These are phyloP conservation scores for Saxidomus purpurata DNA, from an alignment of 1,140 invertebrate species.

Conservation along the genomic window DNA sequence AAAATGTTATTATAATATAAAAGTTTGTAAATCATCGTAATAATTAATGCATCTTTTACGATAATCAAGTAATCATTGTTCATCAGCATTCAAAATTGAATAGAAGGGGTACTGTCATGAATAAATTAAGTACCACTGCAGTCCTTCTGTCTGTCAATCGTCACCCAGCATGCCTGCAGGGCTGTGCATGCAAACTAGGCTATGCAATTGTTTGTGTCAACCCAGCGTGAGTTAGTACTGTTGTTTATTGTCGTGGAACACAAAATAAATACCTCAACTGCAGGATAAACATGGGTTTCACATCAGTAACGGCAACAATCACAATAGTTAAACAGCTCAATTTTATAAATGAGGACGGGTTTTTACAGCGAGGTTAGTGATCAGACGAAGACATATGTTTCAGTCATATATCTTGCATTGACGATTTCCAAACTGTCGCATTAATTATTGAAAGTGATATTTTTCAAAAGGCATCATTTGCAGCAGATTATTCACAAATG, in stretches of 20 bases:
- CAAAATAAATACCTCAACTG: slow-evolving; percentile 47
- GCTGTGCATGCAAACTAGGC: not conserved
- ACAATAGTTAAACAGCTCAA: slow-evolving; percentile 55
- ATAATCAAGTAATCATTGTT: slow-evolving; percentile 37
- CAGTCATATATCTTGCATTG: slow-evolving; percentile 21
- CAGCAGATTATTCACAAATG: not conserved
- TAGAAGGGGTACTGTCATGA: not conserved
- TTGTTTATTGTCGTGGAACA: not conserved
- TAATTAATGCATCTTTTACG: slow-evolving; percentile 60
- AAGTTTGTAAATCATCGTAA: slow-evolving; percentile 28
- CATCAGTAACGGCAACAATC: not conserved
- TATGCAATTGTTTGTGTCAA: slow-evolving; percentile 35
- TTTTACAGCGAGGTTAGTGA: too few relatives aligned
- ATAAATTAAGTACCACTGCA: not conserved
- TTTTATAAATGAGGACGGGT: slow-evolving; percentile 28
- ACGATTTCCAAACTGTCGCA: not conserved
- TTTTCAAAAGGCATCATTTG: slow-evolving; percentile 13
- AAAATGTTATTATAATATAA: not conserved
- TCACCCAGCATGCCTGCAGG: not conserved
- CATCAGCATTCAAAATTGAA: not conserved
- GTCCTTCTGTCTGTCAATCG: not conserved
- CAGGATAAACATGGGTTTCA: slow-evolving; percentile 46
- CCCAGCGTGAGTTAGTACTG: slow-evolving; percentile 33
- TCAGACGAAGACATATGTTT: slow-evolving; percentile 12
- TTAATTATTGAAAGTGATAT: slow-evolving; percentile 27